Conservation (phyloP, 2,113 vertebrate species). For the Crypturellus undulatus region DNA sequence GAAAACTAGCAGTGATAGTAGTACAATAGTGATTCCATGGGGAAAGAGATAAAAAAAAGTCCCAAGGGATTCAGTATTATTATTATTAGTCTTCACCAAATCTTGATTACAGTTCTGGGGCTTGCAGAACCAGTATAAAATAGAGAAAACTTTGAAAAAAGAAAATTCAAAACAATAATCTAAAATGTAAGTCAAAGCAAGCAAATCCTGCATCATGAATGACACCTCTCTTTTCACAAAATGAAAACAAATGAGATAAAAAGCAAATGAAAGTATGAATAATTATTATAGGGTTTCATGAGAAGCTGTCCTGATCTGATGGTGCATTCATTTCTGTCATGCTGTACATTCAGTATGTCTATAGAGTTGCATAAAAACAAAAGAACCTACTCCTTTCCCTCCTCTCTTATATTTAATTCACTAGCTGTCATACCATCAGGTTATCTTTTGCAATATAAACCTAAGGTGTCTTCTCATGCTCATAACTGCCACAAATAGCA, state of each 20-base stretch:
- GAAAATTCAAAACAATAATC: conserved; percentile 50
- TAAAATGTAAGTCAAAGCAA: conserved; percentile 42
- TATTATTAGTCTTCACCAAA: not conserved
- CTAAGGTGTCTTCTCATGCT: not conserved
- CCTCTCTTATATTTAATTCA: not conserved
- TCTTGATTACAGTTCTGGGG: not conserved
- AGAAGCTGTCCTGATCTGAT: conserved; percentile 42
- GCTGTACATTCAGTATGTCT: not conserved
- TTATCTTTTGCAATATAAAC: not conserved
- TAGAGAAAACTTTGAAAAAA: not conserved
- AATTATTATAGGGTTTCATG: conserved; percentile 47
- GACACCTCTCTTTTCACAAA: conserved; percentile 57
- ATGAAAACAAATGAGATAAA: conserved; percentile 64
- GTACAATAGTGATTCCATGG: not conserved
- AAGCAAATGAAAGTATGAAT: conserved; percentile 40
- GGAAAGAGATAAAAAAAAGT: not conserved
- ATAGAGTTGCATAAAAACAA: not conserved
- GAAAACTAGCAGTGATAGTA: not conserved
- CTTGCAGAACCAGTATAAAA: not conserved
- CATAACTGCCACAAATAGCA: not conserved
- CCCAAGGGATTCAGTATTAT: not conserved
- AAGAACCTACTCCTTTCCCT: not conserved
- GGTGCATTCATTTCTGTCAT: not conserved
- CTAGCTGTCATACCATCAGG: not conserved
- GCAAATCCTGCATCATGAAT: conserved; percentile 41